Percentiles rank a stretch among this genome's conserved stretches.
Conservation (phyloP, 1,140 invertebrate species). For the Drosophila subpulchrella region DNA sequence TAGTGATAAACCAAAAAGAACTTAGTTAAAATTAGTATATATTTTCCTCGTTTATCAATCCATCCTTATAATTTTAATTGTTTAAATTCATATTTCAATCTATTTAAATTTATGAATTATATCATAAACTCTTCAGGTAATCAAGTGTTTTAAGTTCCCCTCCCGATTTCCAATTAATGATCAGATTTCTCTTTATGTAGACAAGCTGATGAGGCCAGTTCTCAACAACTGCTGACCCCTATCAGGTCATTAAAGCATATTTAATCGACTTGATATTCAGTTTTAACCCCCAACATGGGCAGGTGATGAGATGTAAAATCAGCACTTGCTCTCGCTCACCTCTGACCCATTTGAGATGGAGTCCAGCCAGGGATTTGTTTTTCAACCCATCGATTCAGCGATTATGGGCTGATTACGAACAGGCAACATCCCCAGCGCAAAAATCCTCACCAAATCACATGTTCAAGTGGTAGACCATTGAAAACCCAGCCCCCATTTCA, state of each 20-base stretch:
- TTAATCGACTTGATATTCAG: constrained; percentile 23
- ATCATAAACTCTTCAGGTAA: neutral
- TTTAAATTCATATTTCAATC: neutral
- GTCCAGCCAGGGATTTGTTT: constrained; percentile 16
- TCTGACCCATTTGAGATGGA: constrained; percentile 20
- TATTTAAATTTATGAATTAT: neutral
- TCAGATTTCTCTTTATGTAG: constrained; percentile 13
- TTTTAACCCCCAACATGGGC: neutral
- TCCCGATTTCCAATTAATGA: neutral
- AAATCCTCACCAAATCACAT: constrained; percentile 14
- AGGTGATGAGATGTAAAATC: constrained; percentile 34
- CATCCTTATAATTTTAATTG: too few relatives aligned
- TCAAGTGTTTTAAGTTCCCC: neutral
- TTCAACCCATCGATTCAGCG: constrained; percentile 27
- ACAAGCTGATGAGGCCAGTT: constrained; percentile 14
- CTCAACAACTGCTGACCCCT: constrained; percentile 32
- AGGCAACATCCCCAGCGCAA: constrained; percentile 13
- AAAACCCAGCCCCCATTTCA: neutral
- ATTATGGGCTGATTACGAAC: constrained; percentile 33
- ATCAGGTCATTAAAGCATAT: constrained; percentile 30
- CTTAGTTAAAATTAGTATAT: neutral
- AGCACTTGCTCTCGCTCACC: constrained; percentile 31
- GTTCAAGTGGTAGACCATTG: constrained; percentile 7
- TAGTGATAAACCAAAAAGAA: neutral
- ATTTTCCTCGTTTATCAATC: too few relatives aligned